phyloP scores from a whole-genome alignment of 2,888 invertebrate species.

The Pandemis corylana region DNA sequence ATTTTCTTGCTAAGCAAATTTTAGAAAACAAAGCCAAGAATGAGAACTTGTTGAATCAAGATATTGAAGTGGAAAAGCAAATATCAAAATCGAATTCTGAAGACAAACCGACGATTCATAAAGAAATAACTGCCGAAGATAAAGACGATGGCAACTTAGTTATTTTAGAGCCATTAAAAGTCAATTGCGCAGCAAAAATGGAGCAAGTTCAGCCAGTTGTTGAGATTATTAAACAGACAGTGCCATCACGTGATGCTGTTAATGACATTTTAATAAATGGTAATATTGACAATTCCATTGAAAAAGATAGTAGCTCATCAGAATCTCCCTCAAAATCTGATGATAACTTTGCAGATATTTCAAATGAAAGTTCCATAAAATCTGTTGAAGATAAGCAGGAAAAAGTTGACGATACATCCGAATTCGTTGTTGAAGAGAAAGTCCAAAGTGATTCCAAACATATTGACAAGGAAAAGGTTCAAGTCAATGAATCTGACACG shows the following conservation, averaged over 20 bases:
- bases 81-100: constrained; percentile 13
- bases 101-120: constrained; percentile 2
- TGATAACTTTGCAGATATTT: constrained; percentile 73
- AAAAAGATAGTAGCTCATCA: constrained; percentile 53
- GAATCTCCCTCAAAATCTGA: constrained; percentile 71
- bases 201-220: neutral
- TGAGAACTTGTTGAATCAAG: constrained; percentile 69
- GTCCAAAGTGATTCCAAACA: neutral
- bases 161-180: neutral
- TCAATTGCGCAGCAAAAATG: neutral
- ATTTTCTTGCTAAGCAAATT: constrained; percentile 67
- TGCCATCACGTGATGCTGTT: neutral
- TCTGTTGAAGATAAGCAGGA: constrained; percentile 44
- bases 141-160: neutral
- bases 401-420: constrained; percentile 5
- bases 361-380: constrained; percentile 68
- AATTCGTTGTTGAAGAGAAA: constrained; percentile 48
- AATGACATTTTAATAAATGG: neutral
- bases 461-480: neutral
- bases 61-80: constrained; percentile 54
- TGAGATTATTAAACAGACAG: neutral
- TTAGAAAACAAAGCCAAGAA: constrained; percentile 65
- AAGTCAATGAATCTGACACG: neutral
- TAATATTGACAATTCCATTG: constrained; percentile 39
- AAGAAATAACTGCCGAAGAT: constrained; percentile 3